Evolutionary conservation across 1,140 invertebrate species (phyloP).

Genomic region (Pseudachorutes palmiensis): DNA sequence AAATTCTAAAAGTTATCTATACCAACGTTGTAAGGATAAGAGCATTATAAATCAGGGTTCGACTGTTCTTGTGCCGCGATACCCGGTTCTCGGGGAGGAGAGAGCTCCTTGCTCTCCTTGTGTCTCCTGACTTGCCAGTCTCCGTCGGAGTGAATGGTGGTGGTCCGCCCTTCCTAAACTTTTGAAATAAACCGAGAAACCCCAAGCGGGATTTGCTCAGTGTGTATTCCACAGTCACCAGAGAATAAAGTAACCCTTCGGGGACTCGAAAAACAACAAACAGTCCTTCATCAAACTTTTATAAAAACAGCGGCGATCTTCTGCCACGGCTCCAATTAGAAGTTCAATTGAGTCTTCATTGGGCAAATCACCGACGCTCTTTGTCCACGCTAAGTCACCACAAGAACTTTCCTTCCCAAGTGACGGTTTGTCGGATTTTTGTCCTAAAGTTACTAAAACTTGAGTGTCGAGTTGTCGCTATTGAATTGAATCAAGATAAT

Average conservation of each 20-base stretch:
- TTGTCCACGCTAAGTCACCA: not conserved
- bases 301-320: no score
- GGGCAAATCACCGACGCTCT: not conserved
- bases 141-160: no score
- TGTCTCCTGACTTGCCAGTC: no score
- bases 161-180: no score
- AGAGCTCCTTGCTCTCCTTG: no score
- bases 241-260: slow-evolving; percentile 37
- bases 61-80: no score
- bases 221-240: slow-evolving; percentile 37
- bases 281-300: slow-evolving; percentile 13
- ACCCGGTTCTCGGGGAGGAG: no score
- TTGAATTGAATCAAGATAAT: slow-evolving; percentile 19
- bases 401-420: slow-evolving; percentile 27
- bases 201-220: slow-evolving; percentile 38
- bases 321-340: no score
- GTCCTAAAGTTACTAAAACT: not conserved
- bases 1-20: no score
- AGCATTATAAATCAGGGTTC: no score
- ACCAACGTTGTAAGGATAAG: no score
- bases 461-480: not conserved
- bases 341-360: not conserved
- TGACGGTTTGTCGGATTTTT: not conserved
- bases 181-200: slow-evolving; percentile 16
- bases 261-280: slow-evolving; percentile 13